phyloP scores from a whole-genome alignment of 1,140 invertebrate species.

The Leptoteleia sp. region DNA sequence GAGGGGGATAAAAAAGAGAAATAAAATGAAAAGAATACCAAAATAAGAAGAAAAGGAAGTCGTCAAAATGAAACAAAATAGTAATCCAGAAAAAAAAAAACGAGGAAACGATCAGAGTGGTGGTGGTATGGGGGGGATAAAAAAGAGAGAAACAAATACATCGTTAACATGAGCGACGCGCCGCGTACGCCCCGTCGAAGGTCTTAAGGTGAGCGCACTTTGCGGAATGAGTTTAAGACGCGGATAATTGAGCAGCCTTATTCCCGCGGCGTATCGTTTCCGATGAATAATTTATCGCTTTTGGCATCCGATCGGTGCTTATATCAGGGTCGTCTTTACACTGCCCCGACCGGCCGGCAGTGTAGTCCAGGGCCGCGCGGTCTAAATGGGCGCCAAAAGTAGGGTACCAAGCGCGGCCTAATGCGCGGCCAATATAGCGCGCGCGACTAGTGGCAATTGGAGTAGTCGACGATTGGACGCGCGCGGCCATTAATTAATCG shows the following conservation, averaged over 20 bases:
- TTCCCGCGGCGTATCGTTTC: constrained; percentile 21
- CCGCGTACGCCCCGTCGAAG: constrained; percentile 9
- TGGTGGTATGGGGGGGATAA: not conserved
- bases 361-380: constrained; percentile 40
- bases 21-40: too few relatives aligned
- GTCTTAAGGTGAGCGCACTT: constrained; percentile 38
- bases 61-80: too few relatives aligned
- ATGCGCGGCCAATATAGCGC: too few relatives aligned
- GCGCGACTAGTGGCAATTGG: too few relatives aligned
- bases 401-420: too few relatives aligned
- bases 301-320: constrained; percentile 25
- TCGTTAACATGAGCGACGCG: constrained; percentile 15
- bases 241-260: constrained; percentile 21
- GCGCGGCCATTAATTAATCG: too few relatives aligned
- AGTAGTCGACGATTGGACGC: too few relatives aligned
- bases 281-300: constrained; percentile 49
- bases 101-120: too few relatives aligned
- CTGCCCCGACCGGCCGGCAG: constrained; percentile 10
- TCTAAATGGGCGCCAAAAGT: constrained; percentile 46
- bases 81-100: too few relatives aligned
- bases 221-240: constrained; percentile 46
- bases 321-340: constrained; percentile 56
- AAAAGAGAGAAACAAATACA: not conserved
- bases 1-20: too few relatives aligned
- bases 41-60: too few relatives aligned